These are phyloP conservation scores for Cromileptes altivelis DNA, from an alignment of 2,113 vertebrate species.

Conservation along the genomic window DNA sequence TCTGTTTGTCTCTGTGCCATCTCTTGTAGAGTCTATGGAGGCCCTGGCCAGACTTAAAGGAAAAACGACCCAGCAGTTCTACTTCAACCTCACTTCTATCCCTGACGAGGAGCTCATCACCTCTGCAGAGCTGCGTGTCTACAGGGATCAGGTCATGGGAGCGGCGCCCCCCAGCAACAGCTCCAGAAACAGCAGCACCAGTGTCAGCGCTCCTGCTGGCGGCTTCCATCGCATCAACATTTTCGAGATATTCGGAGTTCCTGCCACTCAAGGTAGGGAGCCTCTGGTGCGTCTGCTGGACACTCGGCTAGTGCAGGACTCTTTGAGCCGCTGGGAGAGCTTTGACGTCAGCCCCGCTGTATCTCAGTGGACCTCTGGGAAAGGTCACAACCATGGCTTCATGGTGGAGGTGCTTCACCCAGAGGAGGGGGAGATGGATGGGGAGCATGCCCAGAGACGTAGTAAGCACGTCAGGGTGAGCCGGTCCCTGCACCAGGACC, in stretches of 20 bases:
- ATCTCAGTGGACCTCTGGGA: constrained; percentile 92
- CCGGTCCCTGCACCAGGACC: constrained; percentile 93
- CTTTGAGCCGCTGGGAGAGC: constrained; percentile 95
- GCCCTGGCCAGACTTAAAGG: constrained; percentile 91
- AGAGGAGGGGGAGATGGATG: constrained; percentile 81
- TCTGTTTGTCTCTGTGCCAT: constrained; percentile 41
- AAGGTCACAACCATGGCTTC: constrained; percentile 93
- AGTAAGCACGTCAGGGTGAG: constrained; percentile 95
- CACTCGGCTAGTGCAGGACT: constrained; percentile 95
- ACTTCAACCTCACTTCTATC: constrained; percentile 97
- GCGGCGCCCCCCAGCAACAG: constrained; percentile 78
- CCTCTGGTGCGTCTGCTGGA: constrained; percentile 95
- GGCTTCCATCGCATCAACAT: constrained; percentile 97
- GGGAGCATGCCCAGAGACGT: constrained; percentile 82
- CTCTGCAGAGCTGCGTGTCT: constrained; percentile 96
- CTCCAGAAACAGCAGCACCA: constrained; percentile 80
- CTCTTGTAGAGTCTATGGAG: constrained; percentile 91
- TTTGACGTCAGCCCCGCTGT: constrained; percentile 97
- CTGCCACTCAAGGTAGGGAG: constrained; percentile 82
- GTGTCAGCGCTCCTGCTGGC: constrained; percentile 76
- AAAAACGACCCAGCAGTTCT: constrained; percentile 94
- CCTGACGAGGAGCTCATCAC: constrained; percentile 93
- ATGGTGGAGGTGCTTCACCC: constrained; percentile 96
- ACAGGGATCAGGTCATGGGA: constrained; percentile 92
- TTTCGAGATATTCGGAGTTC: constrained; percentile 95